Evolutionary conservation across 1,140 invertebrate species (phyloP).

Genomic region (Lepeophtheirus salmonis): DNA sequence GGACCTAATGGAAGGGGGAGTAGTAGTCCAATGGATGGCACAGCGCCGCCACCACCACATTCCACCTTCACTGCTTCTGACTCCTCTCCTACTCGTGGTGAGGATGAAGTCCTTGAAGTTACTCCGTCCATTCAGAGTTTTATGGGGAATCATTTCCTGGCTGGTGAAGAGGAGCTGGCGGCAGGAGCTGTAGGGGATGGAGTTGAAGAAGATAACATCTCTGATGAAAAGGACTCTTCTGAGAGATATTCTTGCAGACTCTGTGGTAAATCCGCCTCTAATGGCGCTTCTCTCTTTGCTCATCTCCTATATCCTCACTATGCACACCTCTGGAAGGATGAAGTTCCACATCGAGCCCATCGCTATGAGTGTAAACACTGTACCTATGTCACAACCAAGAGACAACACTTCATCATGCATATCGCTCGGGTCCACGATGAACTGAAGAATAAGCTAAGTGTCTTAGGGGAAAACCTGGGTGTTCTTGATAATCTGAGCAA

Average conservation of each 20-base stretch:
- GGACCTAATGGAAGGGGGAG: no score
- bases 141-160: conserved; percentile 10
- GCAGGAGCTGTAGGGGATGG: no score
- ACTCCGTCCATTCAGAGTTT: not conserved
- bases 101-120: conserved; percentile 10
- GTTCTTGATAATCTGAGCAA: conserved; percentile 8
- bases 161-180: not conserved
- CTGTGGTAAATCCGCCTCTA: not conserved
- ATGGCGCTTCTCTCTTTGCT: conserved; percentile 8
- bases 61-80: no score
- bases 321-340: conserved; percentile 6
- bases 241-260: conserved; percentile 8
- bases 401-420: conserved; percentile 12
- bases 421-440: conserved; percentile 12
- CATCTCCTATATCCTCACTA: conserved; percentile 13
- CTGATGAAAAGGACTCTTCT: no score
- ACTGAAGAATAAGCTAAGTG: conserved; percentile 7
- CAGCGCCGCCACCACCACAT: no score
- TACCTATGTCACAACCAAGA: conserved; percentile 10
- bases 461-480: conserved; percentile 8
- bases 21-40: no score
- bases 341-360: not conserved
- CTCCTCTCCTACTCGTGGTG: no score
- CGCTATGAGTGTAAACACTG: conserved; percentile 4
- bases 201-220: no score